Conservation (phyloP, 2,113 vertebrate genomes). For the Geococcyx californianus region DNA sequence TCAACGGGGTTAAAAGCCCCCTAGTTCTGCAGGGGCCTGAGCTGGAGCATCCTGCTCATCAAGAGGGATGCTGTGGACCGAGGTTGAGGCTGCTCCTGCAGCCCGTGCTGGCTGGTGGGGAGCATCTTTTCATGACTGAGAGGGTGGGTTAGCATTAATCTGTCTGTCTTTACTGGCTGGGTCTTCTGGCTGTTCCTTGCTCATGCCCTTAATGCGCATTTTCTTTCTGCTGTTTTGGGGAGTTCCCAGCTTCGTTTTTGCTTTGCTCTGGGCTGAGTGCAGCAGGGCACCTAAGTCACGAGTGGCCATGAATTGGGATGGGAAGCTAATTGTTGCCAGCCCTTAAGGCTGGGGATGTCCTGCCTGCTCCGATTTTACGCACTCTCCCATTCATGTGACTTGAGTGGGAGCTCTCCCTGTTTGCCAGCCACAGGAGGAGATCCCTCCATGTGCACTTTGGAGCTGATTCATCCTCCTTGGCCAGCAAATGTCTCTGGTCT, state of each 20-base stretch:
- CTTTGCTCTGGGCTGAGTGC: neutral
- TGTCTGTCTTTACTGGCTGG: neutral
- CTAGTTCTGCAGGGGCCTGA: neutral
- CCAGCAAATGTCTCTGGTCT: constrained; percentile 15
- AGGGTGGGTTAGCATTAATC: neutral
- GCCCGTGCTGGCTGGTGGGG: neutral
- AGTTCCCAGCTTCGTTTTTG: neutral
- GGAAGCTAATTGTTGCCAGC: neutral
- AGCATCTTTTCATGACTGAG: neutral
- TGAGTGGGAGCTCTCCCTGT: neutral
- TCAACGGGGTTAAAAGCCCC: neutral
- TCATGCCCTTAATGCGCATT: neutral
- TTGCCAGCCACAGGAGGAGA: constrained; percentile 2
- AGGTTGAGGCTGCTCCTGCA: neutral
- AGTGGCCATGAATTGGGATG: neutral
- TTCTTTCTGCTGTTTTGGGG: neutral
- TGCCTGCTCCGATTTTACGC: neutral
- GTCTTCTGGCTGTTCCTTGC: neutral
- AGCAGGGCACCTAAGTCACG: neutral
- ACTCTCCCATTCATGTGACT: neutral
- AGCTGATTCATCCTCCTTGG: constrained; percentile 37
- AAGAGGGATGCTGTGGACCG: neutral
- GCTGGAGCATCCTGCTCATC: neutral
- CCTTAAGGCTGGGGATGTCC: neutral
- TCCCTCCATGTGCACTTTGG: neutral